A percentile compares a stretch with the other conserved stretches of the same genome.
Evolutionary conservation across 2,888 invertebrate species (phyloP).

Genomic region (Mylabris sibirica): DNA sequence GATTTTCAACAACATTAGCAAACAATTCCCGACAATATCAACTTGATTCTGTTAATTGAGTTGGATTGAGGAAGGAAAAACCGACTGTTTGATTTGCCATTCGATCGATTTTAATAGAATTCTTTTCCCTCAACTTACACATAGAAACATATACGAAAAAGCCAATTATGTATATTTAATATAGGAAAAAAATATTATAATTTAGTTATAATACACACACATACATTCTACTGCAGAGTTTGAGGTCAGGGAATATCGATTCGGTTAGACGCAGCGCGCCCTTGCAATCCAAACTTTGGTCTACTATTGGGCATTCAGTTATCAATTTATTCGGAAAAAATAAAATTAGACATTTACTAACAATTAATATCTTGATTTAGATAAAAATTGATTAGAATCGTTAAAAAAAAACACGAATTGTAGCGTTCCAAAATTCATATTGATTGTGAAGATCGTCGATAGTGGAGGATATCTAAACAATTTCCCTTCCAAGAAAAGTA

Average conservation of each 20-base stretch:
- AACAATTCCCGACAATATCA: background rate
- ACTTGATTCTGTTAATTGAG: background rate
- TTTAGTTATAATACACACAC: conserved; percentile 8
- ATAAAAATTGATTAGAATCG: too few relatives aligned
- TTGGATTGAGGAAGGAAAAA: too few relatives aligned
- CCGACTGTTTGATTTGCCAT: background rate
- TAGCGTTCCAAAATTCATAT: background rate
- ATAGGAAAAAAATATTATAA: background rate
- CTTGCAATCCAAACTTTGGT: conserved; percentile 36
- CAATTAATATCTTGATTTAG: too few relatives aligned
- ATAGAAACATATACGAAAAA: background rate
- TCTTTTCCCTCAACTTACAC: too few relatives aligned
- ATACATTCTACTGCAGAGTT: conserved; percentile 46
- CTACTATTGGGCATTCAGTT: background rate
- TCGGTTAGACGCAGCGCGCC: conserved; percentile 43
- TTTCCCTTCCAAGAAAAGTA: too few relatives aligned
- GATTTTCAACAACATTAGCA: background rate
- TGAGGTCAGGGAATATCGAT: conserved; percentile 56
- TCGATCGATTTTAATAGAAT: background rate
- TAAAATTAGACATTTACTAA: background rate
- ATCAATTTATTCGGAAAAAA: background rate
- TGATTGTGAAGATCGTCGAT: background rate
- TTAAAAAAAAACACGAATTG: too few relatives aligned
- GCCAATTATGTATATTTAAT: background rate
- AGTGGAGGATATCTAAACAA: background rate